Conservation (phyloP, 2,797 vertebrate genomes). For the Tenualosa ilisha region DNA sequence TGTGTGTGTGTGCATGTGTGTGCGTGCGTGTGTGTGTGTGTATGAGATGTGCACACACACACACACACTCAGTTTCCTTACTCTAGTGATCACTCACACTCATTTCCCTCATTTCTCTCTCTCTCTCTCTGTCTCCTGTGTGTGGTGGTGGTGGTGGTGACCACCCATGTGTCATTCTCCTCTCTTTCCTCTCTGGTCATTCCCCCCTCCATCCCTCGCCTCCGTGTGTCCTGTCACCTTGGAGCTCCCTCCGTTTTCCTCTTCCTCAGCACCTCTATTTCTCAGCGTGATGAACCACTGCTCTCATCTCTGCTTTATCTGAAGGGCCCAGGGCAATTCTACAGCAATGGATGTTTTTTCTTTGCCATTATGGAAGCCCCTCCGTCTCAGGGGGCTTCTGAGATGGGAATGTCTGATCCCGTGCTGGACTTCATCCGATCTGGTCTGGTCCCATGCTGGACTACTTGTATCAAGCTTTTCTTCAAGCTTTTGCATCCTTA, state of each 20-base stretch:
- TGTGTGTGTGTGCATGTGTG: not conserved
- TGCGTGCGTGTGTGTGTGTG: not conserved
- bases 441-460: no score
- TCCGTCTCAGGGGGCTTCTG: no score
- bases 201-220: constrained; percentile 43
- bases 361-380: no score
- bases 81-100: not conserved
- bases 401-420: no score
- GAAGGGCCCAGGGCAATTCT: not conserved
- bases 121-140: not conserved
- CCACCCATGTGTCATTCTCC: not conserved
- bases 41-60: not conserved
- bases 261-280: not conserved
- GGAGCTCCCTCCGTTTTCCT: not conserved
- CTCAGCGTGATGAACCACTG: not conserved
- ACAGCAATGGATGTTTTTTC: no score
- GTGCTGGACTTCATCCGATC: no score
- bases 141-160: not conserved
- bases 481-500: not conserved
- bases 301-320: no score
- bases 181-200: constrained; percentile 10
- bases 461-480: not conserved
- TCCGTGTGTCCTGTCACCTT: not conserved
- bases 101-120: constrained; percentile 19
- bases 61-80: not conserved